Evolutionary conservation across 2,113 vertebrate species (phyloP).

Genomic region (Cyphomyrus plagiostoma): DNA sequence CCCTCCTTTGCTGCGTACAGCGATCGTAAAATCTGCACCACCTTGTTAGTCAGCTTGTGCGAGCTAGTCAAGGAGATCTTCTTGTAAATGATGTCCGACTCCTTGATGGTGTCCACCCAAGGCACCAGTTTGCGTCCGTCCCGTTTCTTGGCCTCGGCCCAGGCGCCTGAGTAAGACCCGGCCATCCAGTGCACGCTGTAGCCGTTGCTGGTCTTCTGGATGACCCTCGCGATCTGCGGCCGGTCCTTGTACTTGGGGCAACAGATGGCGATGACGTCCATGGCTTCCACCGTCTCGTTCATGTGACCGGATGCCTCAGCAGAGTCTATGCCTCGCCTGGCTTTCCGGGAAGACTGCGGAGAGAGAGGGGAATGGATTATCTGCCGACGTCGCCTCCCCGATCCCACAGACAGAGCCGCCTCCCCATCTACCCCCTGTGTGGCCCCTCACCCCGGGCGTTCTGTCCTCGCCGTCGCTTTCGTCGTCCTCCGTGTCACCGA

Average conservation of each 20-base stretch:
- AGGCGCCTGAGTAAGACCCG: constrained; percentile 96
- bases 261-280: constrained; percentile 97
- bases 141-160: constrained; percentile 97
- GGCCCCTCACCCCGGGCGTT: constrained; percentile 78
- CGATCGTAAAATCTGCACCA: constrained; percentile 95
- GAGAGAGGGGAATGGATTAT: neutral
- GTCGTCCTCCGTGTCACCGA: constrained; percentile 88
- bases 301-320: constrained; percentile 82
- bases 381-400: neutral
- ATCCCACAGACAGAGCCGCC: neutral
- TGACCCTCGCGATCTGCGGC: constrained; percentile 95
- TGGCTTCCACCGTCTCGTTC: constrained; percentile 89
- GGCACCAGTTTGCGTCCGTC: constrained; percentile 98
- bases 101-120: constrained; percentile 99
- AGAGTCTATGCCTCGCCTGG: constrained; percentile 86
- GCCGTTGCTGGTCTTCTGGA: constrained; percentile 89
- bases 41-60: constrained; percentile 99
- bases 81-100: constrained; percentile 99
- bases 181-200: constrained; percentile 99
- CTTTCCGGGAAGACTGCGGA: constrained; percentile 82
- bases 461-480: constrained; percentile 90
- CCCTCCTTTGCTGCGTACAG: constrained; percentile 98
- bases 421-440: neutral
- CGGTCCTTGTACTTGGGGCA: constrained; percentile 99
- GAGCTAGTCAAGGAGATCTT: constrained; percentile 98